Conservation (phyloP, 2,797 vertebrate genomes). For the Pitangus sulphuratus region DNA sequence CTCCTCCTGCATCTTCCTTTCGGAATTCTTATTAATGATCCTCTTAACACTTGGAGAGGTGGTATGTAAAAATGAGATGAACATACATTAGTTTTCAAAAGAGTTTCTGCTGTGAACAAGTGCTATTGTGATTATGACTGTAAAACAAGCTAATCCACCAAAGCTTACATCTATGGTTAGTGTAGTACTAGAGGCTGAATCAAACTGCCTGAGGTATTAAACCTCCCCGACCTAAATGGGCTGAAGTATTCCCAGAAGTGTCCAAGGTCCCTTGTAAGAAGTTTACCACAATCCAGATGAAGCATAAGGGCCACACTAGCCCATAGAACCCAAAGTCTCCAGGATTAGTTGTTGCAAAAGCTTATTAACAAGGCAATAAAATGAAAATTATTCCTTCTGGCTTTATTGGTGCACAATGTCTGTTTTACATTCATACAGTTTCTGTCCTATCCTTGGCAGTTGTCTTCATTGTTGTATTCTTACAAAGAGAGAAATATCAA, state of each 20-base stretch:
- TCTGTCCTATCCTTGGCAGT: slow-evolving; percentile 71
- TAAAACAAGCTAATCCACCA: slow-evolving; percentile 4
- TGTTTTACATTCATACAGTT: slow-evolving; percentile 66
- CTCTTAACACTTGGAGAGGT: background rate
- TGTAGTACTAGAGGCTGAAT: background rate
- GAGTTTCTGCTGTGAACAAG: slow-evolving; percentile 11
- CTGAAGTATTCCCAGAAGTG: background rate
- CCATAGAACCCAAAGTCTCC: background rate
- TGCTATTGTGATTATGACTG: background rate
- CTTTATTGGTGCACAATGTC: slow-evolving; percentile 58
- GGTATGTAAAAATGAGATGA: background rate
- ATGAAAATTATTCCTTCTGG: slow-evolving; percentile 41
- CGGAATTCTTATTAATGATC: background rate
- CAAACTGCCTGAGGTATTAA: background rate
- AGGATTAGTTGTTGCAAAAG: slow-evolving; percentile 33
- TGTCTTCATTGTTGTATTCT: slow-evolving; percentile 75
- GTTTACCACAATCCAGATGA: background rate
- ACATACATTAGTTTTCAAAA: background rate
- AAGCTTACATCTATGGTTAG: background rate
- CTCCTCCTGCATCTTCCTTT: background rate
- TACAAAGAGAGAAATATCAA: slow-evolving; percentile 75
- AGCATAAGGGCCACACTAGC: background rate
- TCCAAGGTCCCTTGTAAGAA: background rate
- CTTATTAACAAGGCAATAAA: slow-evolving; percentile 59
- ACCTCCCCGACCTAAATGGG: background rate